Conservation (phyloP, 2,888 invertebrate genomes). For the Perithous albicinctus region DNA sequence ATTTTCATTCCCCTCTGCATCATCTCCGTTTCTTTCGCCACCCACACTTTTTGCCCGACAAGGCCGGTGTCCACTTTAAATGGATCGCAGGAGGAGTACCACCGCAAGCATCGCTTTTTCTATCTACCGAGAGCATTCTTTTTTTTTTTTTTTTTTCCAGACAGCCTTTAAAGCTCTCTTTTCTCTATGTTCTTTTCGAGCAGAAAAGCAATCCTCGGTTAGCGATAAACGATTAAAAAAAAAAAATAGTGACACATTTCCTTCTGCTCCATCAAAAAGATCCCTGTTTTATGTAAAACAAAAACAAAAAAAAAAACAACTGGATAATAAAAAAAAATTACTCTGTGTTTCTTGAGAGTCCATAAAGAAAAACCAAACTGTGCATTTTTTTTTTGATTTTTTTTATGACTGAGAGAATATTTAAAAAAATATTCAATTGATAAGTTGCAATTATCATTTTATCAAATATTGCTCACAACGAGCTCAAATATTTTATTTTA, state of each 20-base stretch:
- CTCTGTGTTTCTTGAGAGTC: neutral
- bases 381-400: neutral
- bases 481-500: too few relatives aligned
- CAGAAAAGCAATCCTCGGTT: neutral
- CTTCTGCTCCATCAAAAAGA: neutral
- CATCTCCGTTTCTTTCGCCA: neutral
- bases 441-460: too few relatives aligned
- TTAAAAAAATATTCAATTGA: too few relatives aligned
- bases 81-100: neutral
- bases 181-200: neutral
- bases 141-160: neutral
- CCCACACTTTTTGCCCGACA: neutral
- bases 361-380: neutral
- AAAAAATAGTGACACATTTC: neutral
- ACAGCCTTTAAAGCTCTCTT: slow-evolving; percentile 7
- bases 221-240: neutral
- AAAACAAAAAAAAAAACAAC: neutral
- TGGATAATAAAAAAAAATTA: neutral
- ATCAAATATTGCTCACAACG: too few relatives aligned
- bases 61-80: slow-evolving; percentile 1
- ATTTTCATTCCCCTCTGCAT: neutral
- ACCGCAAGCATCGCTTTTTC: neutral
- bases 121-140: neutral
- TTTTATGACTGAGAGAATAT: too few relatives aligned
- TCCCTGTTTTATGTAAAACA: neutral